Base-by-base conservation (phyloP, 1,140 invertebrate species). In the Drosophila bocki region DNA sequence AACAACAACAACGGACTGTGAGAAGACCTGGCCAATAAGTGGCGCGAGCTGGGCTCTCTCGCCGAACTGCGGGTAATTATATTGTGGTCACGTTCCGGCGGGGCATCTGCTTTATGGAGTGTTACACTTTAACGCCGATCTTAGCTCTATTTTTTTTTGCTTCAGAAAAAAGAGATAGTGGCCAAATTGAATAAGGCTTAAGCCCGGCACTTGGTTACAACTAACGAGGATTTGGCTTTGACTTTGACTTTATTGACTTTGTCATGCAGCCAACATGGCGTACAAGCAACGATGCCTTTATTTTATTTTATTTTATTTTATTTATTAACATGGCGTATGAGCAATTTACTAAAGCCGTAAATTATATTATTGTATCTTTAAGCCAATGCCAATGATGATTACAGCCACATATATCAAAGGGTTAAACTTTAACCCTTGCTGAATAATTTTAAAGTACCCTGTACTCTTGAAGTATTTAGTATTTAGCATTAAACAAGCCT, bases 111-210 rank as follows among this genome's bases (percentile, higher is more conserved):
- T 91, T 91, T 82, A 88, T 82, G 70, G 64, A 62, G 81, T 91
- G 88, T 88, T 91, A 91, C 88, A 91, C 84, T 91, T 91, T 82
- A 91, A 88, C 83, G 58, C 57, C 72, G 65, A 87, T 81, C 82
- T 78, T 5, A 33, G 9, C 47, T 48, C 7, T 7, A 13, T 51
- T 17, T 33, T 35, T 11, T n/a, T 13, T 35, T 15, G 17, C 7
- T 15, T 48, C 62, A 70, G 60, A 64, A 44, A 41, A 51, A 33
- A 45, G 48, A 47, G 57, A 17, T 50, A 54, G 32, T 67, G 35
- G 15, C 7, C 47, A 59, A 81, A 86, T 68, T 76, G 37, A 59
- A 80, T 51, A 44, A 77, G 60, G 51, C 54, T 48, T 44, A 72
- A 70, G 51, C 44, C 54, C 19, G 33, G 37, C 39, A 41, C 13